Evolutionary conservation across 2,113 vertebrate genomes (phyloP).

Genomic region (Hemiscyllium ocellatum): DNA sequence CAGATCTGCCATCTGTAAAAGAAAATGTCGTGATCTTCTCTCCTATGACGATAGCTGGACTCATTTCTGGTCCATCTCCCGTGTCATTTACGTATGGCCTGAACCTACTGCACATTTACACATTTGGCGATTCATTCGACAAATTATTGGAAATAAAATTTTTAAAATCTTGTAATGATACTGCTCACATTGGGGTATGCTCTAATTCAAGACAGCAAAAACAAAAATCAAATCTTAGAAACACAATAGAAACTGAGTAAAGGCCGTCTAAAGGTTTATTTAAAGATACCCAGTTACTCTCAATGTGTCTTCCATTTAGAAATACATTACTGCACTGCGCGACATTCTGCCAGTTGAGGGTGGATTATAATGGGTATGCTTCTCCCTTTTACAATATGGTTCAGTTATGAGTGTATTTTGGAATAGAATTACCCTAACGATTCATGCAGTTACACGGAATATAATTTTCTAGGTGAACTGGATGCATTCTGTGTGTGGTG

Average conservation of each 20-base stretch:
- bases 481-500: neutral
- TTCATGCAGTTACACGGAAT: neutral
- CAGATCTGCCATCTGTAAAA: neutral
- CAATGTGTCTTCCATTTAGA: slow-evolving; percentile 4
- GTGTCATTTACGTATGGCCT: neutral
- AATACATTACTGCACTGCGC: neutral
- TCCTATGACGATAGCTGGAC: neutral
- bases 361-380: neutral
- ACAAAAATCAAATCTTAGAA: neutral
- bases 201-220: neutral
- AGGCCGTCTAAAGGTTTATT: neutral
- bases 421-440: neutral
- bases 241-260: neutral
- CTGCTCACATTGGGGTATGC: neutral
- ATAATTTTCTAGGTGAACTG: neutral
- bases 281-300: neutral
- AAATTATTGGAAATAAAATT: neutral
- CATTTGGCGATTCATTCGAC: neutral
- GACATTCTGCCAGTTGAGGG: neutral
- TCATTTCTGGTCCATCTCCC: neutral
- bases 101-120: neutral
- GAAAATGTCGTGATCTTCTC: neutral
- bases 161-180: neutral
- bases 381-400: neutral
- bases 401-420: neutral